phyloP scores from a whole-genome alignment of 2,113 vertebrate species.

The Urocolius indicus region DNA sequence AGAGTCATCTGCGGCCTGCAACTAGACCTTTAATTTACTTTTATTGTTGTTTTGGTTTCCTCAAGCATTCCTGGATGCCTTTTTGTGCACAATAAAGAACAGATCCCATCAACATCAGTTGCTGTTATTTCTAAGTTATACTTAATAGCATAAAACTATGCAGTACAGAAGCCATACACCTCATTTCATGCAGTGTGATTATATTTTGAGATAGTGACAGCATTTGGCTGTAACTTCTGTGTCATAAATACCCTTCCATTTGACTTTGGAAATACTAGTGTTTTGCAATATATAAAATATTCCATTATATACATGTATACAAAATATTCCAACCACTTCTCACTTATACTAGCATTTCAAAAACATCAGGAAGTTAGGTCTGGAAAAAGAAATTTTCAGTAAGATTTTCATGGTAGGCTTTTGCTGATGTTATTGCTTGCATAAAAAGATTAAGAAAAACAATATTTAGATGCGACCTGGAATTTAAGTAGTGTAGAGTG shows the following conservation, averaged over 20 bases:
- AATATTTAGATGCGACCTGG: not conserved
- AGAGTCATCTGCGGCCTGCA: not conserved
- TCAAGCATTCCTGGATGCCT: constrained; percentile 43
- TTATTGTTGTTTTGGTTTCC: constrained; percentile 51
- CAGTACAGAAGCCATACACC: constrained; percentile 23
- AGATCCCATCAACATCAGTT: constrained; percentile 60
- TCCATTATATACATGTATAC: not conserved
- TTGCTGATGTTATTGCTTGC: not conserved
- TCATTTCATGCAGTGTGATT: constrained; percentile 20
- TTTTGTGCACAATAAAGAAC: constrained; percentile 46
- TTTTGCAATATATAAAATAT: constrained; percentile 17
- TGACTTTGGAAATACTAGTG: not conserved
- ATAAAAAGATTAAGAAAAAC: not conserved
- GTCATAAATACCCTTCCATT: not conserved
- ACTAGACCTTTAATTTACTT: constrained; percentile 52
- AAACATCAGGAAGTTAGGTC: not conserved
- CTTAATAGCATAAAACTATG: constrained; percentile 42
- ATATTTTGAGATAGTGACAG: constrained; percentile 24
- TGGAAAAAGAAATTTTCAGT: constrained; percentile 5
- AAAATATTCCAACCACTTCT: constrained; percentile 11
- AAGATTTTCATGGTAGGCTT: not conserved
- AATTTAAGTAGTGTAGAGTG: not conserved
- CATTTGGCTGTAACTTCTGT: constrained; percentile 28
- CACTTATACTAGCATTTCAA: not conserved
- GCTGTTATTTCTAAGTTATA: constrained; percentile 37